Evolutionary conservation across 2,797 vertebrate species (phyloP), one percentile per base, ranked within the genome.

Genomic region (Ceryle rudis): DNA sequence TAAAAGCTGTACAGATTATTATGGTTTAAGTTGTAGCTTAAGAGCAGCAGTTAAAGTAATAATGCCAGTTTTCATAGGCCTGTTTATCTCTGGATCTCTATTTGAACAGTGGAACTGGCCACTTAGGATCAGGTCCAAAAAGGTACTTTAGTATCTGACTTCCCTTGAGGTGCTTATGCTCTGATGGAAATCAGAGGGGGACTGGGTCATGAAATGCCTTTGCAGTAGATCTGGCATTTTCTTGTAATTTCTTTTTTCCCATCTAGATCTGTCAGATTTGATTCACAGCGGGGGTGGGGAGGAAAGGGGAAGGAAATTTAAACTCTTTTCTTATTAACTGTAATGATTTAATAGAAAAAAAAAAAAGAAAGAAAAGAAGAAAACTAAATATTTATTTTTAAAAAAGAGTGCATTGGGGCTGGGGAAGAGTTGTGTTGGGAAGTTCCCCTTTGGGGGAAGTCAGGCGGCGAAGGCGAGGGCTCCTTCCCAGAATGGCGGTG

Each of bases 81-180:
- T 92, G 70, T 93, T 95, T 95, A 79, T 94, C 82, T 88, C 70
- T 86, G 73, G 51, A 70, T 94, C 73, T 94, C 70, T 93, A 2
- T 88, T 91, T 96, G 89, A 87, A 16, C 77, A 37, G 69, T 90
- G 70, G 78, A 89, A 89, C 87, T 86, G 80, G 60, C 85, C 85
- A 91, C 96, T 96, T 96, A 95, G 91, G 93, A 95, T 90, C 80
- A 49, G 67, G 87, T 95, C 96, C 96, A 97, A 61, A 92, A 96
- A 95, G 67, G 83, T 95, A 92, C 96, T 96, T 95, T 80, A 77
- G 78, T 85, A 61, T 94, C 78, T 94, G 60, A 89, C 95, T 92
- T 87, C 65, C 21, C 65, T 77, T 52, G 55, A 87, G 69, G 79
- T 95, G 47, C 65, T 73, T 90, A 31, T 25, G 11, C 65, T 86